These are phyloP conservation scores for Nematolebias whitei DNA, from an alignment of 2,113 vertebrate genomes.

Conservation along the genomic window DNA sequence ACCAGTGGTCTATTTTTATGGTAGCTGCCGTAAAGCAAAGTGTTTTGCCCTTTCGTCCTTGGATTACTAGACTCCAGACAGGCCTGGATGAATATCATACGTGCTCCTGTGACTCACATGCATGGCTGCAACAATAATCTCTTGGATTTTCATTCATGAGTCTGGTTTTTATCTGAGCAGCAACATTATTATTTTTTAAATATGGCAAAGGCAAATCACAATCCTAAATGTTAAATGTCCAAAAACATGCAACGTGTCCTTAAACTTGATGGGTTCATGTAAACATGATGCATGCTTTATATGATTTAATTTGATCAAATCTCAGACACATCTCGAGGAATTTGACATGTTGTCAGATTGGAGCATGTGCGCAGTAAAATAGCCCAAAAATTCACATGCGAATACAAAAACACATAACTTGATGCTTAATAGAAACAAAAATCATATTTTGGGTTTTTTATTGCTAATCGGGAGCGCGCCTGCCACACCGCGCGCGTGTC, in stretches of 20 bases:
- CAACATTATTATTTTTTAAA: background rate
- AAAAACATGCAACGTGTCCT: background rate
- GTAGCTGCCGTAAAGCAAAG: slow-evolving; percentile 27
- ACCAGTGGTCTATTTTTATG: slow-evolving; percentile 28
- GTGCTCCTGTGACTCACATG: slow-evolving; percentile 10
- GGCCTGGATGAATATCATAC: slow-evolving; percentile 29
- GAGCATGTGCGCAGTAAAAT: background rate
- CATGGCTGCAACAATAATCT: slow-evolving; percentile 27
- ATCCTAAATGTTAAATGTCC: too few species aligned
- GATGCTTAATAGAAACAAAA: too few species aligned
- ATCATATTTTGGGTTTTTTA: background rate
- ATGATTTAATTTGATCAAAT: background rate
- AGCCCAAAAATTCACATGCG: background rate
- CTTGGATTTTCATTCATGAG: background rate
- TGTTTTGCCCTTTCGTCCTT: slow-evolving; percentile 47
- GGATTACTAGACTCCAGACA: slow-evolving; percentile 13
- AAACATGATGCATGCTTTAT: background rate
- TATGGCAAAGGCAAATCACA: background rate
- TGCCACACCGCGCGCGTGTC: slow-evolving; percentile 7
- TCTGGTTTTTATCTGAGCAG: background rate
- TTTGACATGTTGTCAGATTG: background rate
- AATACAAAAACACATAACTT: background rate
- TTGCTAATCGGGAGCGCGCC: background rate
- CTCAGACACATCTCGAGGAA: background rate
- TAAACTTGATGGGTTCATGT: background rate